These are phyloP conservation scores for Redunca redunca DNA, from an alignment of 2,113 vertebrate species.

Conservation along the genomic window DNA sequence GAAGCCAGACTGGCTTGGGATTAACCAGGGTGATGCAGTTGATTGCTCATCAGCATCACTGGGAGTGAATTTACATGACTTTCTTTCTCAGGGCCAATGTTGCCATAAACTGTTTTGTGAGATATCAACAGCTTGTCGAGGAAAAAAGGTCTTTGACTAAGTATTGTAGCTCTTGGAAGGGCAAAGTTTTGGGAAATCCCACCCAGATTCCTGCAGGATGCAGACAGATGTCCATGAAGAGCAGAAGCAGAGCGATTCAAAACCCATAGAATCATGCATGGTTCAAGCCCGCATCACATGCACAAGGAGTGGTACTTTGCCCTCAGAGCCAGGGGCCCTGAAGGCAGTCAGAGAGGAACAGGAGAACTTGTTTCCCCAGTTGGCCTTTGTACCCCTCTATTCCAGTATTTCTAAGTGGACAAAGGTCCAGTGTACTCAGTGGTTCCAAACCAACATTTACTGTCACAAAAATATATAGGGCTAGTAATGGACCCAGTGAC, in stretches of 20 bases:
- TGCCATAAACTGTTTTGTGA: not conserved
- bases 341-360: not conserved
- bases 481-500: not conserved
- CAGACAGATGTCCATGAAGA: not conserved
- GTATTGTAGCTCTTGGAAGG: not conserved
- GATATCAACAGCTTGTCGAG: not conserved
- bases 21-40: not conserved
- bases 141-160: not conserved
- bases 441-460: not conserved
- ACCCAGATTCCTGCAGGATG: not conserved
- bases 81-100: not conserved
- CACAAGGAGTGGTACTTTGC: not conserved
- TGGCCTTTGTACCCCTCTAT: not conserved
- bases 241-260: not conserved
- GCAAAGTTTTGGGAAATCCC: not conserved
- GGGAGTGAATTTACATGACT: not conserved
- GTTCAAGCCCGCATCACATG: not conserved
- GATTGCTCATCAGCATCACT: not conserved
- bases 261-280: not conserved
- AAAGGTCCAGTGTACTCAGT: not conserved
- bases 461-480: not conserved
- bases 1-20: not conserved
- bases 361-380: not conserved
- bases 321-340: not conserved
- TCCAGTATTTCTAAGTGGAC: not conserved